phyloP scores from a whole-genome alignment of 2,113 vertebrate genomes.

The Nicator chloris region DNA sequence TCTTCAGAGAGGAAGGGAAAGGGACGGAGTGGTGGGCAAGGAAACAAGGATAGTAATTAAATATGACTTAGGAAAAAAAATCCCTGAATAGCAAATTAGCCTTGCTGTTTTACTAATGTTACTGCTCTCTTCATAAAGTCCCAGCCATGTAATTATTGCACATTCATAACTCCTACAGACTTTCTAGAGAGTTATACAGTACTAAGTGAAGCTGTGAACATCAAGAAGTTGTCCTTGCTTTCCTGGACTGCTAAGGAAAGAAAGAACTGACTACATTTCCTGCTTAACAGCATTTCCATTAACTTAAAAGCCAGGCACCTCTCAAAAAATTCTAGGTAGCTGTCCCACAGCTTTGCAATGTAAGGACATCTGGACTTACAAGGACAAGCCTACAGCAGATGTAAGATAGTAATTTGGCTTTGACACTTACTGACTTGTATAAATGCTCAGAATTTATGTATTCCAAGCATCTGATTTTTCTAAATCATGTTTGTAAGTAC shows the following conservation, averaged over 20 bases:
- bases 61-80: constrained; percentile 32
- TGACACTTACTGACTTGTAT: neutral
- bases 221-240: neutral
- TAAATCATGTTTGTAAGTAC: neutral
- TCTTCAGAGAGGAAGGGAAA: constrained; percentile 7
- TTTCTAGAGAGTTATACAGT: neutral
- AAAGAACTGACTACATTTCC: neutral
- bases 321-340: neutral
- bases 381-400: neutral
- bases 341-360: neutral
- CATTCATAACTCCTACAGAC: constrained; percentile 8
- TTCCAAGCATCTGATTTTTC: neutral
- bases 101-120: constrained; percentile 17
- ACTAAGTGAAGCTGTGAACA: neutral
- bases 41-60: constrained; percentile 53
- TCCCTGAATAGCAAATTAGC: constrained; percentile 43
- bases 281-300: neutral
- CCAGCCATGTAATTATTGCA: constrained; percentile 17
- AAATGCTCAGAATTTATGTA: neutral
- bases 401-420: neutral
- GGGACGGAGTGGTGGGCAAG: neutral
- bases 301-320: neutral
- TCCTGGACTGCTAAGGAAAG: neutral
- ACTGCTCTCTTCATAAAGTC: neutral
- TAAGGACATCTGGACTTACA: neutral